Evolutionary conservation across 2,888 invertebrate species (phyloP), one percentile per base, ranked within the genome.

Genomic region (Acrocera orbiculus): DNA sequence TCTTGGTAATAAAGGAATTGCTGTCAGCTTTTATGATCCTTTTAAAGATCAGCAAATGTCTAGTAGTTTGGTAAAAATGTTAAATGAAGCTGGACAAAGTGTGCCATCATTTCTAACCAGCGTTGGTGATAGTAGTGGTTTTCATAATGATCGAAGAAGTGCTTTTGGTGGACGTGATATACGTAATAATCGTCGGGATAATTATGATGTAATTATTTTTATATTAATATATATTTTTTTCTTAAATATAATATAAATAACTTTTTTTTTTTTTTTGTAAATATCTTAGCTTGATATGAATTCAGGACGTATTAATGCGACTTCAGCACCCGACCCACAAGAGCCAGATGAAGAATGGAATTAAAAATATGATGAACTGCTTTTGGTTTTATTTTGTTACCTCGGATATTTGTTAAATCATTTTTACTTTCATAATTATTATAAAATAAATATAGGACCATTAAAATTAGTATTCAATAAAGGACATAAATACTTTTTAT

Each of bases 1-100:
- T 42, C 86, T 95, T 1, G 93, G 93, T 9, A 85, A 85, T 50
- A 66, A 75, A 22, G 95, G 95, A 3, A 77, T 70, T 42, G 81
- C 93, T 0, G 76, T 87, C 0, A 86, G 87, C 1, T 82, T 93
- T 58, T 90, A 68, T 51, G 81, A 87, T 51, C 48, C 56, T 1
- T 66, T 68, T 3, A 47, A 59, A 38, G 85, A 90, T 50, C 39
- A 51, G 0, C 59, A 61, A 0, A 44, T 90, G 2, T 70, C 71
- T 0, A 57, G 61, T 0, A 71, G 73, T 41, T 62, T 93, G 24
- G 68, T 77, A 0, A 74, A 70, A 48, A 80, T 86, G 32, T 61
- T 93, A 14, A 64, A 68, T 35, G 79, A 82, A 52, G 82, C 90
- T 0, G 69, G 70, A 0, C 89, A 92, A 53, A 52, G 66, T 0